Evolutionary conservation across 2,888 invertebrate genomes (phyloP).

Genomic region (Lycocerus yunnanus): DNA sequence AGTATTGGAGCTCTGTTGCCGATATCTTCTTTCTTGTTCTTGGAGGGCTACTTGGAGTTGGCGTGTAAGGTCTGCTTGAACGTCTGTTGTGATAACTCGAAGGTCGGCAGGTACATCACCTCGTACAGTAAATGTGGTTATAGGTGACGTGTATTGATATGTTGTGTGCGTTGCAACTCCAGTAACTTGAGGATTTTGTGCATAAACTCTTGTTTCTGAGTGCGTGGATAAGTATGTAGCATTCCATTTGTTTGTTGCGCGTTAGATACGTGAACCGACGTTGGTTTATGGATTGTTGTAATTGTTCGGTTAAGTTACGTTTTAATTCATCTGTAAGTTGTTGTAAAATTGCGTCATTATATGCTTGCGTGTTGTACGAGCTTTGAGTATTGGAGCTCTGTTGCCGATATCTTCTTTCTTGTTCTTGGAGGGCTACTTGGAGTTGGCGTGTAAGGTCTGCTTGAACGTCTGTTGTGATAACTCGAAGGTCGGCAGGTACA

Average conservation of each 20-base stretch:
- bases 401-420: constrained; percentile 34
- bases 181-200: not conserved
- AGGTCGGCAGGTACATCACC: constrained; percentile 26
- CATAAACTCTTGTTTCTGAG: not conserved
- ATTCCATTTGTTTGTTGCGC: not conserved
- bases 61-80: constrained; percentile 35
- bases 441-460: constrained; percentile 42
- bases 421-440: constrained; percentile 38
- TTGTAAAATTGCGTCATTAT: constrained; percentile 41
- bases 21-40: constrained; percentile 31
- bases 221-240: not conserved
- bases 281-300: no score
- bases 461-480: constrained; percentile 31
- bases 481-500: constrained; percentile 26
- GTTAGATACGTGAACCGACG: not conserved
- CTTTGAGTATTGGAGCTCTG: constrained; percentile 18
- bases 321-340: constrained; percentile 49
- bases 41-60: constrained; percentile 45
- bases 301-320: constrained; percentile 48
- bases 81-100: constrained; percentile 24
- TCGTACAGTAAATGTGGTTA: constrained; percentile 8
- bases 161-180: not conserved
- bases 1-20: constrained; percentile 29
- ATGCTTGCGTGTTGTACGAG: constrained; percentile 30
- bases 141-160: constrained; percentile 9